Conservation (phyloP, 2,888 invertebrate species). For the Pedicia rivosa region DNA sequence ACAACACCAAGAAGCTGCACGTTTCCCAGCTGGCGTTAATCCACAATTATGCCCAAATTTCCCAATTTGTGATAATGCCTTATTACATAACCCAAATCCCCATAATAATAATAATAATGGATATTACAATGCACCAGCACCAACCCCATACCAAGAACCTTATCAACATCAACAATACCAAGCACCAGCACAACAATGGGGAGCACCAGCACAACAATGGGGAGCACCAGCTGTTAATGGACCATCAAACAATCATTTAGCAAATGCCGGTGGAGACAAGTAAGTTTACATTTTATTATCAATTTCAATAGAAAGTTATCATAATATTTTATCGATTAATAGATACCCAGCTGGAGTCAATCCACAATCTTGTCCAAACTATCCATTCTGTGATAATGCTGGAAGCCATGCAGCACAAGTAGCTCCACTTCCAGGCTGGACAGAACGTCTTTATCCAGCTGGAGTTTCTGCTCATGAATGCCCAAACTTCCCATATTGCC, state of each 20-base stretch:
- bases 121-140: conserved; percentile 15
- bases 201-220: conserved; percentile 14
- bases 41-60: conserved; percentile 34
- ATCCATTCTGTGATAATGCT: conserved; percentile 34
- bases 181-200: conserved; percentile 13
- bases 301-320: not conserved
- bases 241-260: conserved; percentile 15
- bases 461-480: conserved; percentile 32
- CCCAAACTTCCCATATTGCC: conserved; percentile 33
- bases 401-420: conserved; percentile 22
- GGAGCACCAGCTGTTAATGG: conserved; percentile 14
- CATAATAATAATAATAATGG: no score
- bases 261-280: conserved; percentile 19
- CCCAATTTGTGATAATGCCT: conserved; percentile 35
- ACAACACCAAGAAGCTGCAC: conserved; percentile 28
- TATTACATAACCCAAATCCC: conserved; percentile 26
- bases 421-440: conserved; percentile 32
- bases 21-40: conserved; percentile 34
- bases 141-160: conserved; percentile 5
- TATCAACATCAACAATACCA: conserved; percentile 13
- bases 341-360: conserved; percentile 33
- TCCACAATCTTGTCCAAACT: conserved; percentile 35
- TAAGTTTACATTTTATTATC: not conserved
- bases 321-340: conserved; percentile 13
- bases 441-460: conserved; percentile 32